phyloP scores from a whole-genome alignment of 2,113 vertebrate genomes.

The Eupsittula cactorum region DNA sequence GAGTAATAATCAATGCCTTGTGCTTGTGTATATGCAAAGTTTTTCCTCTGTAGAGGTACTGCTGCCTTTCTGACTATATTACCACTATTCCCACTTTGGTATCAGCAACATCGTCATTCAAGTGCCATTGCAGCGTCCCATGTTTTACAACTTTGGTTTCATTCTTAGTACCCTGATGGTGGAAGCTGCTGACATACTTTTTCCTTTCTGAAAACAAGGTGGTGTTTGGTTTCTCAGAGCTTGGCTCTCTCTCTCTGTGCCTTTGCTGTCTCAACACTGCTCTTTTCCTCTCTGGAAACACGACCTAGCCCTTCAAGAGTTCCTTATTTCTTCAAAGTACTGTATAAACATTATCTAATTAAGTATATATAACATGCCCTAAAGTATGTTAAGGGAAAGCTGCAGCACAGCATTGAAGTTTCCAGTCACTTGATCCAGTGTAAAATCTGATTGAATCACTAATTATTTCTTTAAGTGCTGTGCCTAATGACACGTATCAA shows the following conservation, averaged over 20 bases:
- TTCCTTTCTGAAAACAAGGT: slow-evolving; percentile 12
- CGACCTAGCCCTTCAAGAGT: neutral
- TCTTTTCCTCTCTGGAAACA: neutral
- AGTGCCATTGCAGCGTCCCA: neutral
- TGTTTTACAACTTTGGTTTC: neutral
- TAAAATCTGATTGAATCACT: slow-evolving; percentile 55
- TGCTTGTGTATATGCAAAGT: neutral
- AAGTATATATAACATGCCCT: slow-evolving; percentile 61
- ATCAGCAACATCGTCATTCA: neutral
- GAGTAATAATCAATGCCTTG: neutral
- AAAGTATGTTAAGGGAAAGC: slow-evolving; percentile 7
- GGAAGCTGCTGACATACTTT: neutral
- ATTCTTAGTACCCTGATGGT: neutral
- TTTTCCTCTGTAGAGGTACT: neutral
- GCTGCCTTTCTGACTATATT: neutral
- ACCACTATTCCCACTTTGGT: neutral
- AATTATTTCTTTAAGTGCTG: slow-evolving; percentile 58
- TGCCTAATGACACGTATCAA: slow-evolving; percentile 7
- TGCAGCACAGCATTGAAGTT: slow-evolving; percentile 26
- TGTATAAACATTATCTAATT: slow-evolving; percentile 68
- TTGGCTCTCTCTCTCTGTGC: neutral
- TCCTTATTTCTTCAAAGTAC: slow-evolving; percentile 44
- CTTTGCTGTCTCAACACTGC: neutral
- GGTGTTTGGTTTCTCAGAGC: neutral
- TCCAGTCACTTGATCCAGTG: slow-evolving; percentile 41